Percentiles rank a stretch among this genome's conserved stretches.
Conservation (phyloP, 1,140 invertebrate species). For the Vanessa tameamea region DNA sequence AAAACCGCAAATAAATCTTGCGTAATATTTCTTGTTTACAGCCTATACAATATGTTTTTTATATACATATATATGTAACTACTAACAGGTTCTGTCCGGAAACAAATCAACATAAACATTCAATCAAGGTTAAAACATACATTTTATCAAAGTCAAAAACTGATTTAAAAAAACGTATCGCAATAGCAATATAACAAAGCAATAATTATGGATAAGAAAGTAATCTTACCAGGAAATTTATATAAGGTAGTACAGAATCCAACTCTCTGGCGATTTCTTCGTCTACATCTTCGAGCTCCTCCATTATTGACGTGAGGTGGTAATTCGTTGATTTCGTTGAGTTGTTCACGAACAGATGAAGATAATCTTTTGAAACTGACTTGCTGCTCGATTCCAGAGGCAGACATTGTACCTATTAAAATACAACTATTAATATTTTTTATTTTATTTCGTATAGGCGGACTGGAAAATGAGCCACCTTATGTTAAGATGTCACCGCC, state of each 20-base stretch:
- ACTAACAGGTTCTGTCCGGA: too few species aligned
- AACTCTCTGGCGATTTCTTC: constrained; percentile 25
- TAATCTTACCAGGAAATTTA: constrained; percentile 44
- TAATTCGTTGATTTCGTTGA: constrained; percentile 27
- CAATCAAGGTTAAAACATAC: too few species aligned
- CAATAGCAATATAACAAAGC: too few species aligned
- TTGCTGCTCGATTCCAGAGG: constrained; percentile 16
- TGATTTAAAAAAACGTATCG: too few species aligned
- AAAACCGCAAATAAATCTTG: too few species aligned
- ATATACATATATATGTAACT: too few species aligned
- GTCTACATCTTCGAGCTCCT: constrained; percentile 31
- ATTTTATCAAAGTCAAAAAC: too few species aligned
- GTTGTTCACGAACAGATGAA: constrained; percentile 33
- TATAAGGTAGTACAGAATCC: constrained; percentile 32
- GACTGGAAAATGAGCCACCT: too few species aligned
- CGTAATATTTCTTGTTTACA: too few species aligned
- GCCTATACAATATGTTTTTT: too few species aligned
- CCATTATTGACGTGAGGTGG: constrained; percentile 17
- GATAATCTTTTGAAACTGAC: constrained; percentile 2
- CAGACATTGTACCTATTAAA: constrained; percentile 28
- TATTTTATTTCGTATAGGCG: not conserved
- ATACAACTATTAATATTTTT: not conserved
- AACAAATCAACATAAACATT: too few species aligned
- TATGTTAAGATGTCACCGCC: too few species aligned
- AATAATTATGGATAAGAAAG: not conserved